Evolutionary conservation across 2,113 vertebrate genomes (phyloP).

Genomic region (Neomonachus schauinslandi): DNA sequence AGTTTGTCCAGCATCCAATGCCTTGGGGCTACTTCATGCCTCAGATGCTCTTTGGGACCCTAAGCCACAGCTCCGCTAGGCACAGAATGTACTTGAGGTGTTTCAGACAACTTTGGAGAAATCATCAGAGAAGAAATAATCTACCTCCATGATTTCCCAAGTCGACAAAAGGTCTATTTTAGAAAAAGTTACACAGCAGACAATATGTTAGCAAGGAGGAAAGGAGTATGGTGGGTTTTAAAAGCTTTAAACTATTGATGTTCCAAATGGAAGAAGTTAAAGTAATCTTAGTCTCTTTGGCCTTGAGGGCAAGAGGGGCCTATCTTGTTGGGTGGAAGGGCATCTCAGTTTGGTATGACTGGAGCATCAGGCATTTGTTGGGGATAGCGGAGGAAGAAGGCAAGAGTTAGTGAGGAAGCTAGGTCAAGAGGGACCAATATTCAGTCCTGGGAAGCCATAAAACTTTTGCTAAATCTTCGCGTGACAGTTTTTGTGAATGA

Average conservation of each 20-base stretch:
- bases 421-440: not conserved
- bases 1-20: conserved; percentile 92
- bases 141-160: not conserved
- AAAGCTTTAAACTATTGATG: not conserved
- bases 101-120: not conserved
- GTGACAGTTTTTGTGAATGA: not conserved
- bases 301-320: not conserved
- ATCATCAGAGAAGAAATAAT: not conserved
- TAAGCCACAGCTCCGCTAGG: conserved; percentile 81
- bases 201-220: not conserved
- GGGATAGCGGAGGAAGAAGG: not conserved
- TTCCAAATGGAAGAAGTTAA: not conserved
- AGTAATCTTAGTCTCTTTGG: not conserved
- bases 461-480: not conserved
- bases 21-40: conserved; percentile 93
- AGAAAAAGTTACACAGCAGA: not conserved
- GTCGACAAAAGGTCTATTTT: not conserved
- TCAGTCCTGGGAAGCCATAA: not conserved
- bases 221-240: not conserved
- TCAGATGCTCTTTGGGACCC: conserved; percentile 94
- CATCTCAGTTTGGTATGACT: not conserved
- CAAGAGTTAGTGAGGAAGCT: not conserved
- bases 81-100: not conserved
- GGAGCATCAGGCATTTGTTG: not conserved
- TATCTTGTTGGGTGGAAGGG: not conserved